Conservation (phyloP, 2,797 vertebrate genomes). For the Spondyliosoma cantharus region DNA sequence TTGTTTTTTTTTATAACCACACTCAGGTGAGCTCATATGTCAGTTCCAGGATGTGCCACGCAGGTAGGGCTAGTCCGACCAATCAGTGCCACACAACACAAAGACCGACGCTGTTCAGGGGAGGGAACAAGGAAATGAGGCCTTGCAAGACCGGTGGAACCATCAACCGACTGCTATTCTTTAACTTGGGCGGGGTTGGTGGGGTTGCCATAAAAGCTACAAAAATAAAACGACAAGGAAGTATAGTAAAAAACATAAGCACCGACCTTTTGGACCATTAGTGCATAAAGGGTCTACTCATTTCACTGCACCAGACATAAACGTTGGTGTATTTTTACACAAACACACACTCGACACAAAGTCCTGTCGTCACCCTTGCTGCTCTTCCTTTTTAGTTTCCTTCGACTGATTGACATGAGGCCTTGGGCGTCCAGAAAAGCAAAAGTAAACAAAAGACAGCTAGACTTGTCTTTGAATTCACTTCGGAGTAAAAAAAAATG, state of each 20-base stretch:
- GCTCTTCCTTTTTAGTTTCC: slow-evolving; percentile 5
- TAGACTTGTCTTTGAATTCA: slow-evolving; percentile 17
- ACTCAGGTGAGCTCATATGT: slow-evolving; percentile 80
- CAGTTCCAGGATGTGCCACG: slow-evolving; percentile 85
- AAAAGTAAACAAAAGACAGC: slow-evolving; percentile 39
- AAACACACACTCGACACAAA: neutral
- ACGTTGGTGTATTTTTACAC: slow-evolving; percentile 11
- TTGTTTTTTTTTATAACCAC: slow-evolving; percentile 44
- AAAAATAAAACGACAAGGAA: slow-evolving; percentile 41
- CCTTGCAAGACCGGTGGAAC: slow-evolving; percentile 85
- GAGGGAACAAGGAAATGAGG: slow-evolving; percentile 81
- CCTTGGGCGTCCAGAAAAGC: neutral
- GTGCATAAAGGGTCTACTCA: slow-evolving; percentile 11
- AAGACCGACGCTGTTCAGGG: slow-evolving; percentile 73
- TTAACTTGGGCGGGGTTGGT: slow-evolving; percentile 79
- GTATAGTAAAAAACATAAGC: slow-evolving; percentile 34
- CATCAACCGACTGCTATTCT: slow-evolving; percentile 84
- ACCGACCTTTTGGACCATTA: slow-evolving; percentile 27
- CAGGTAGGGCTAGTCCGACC: slow-evolving; percentile 77
- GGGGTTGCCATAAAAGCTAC: slow-evolving; percentile 66
- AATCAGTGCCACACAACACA: slow-evolving; percentile 80
- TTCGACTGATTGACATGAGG: neutral
- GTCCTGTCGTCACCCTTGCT: slow-evolving; percentile 1
- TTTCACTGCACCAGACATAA: neutral
- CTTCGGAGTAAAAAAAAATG: slow-evolving; percentile 17